Evolutionary conservation across 2,113 vertebrate genomes (phyloP), one percentile per base, ranked within the genome.

Genomic region (Nyctibius bracteatus): DNA sequence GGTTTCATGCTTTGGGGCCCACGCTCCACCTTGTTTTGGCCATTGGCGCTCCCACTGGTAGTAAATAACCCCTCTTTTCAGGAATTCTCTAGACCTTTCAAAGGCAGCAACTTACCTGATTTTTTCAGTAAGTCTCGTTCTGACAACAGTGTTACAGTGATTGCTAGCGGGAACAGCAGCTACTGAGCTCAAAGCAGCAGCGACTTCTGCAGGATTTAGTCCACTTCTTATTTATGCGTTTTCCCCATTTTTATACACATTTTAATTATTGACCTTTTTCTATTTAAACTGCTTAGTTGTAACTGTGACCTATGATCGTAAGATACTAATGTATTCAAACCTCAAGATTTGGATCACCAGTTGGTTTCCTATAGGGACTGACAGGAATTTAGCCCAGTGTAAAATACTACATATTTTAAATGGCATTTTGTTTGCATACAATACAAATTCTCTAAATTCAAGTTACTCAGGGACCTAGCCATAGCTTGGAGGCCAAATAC

Each of bases 1-100:
- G 2, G 35, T 10, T 39, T 4, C 58, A 7, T 7, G 3, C 44
- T 39, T 44, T 8, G 51, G 12, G 22, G 14, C 23, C 23, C 41
- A 3, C 47, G 3, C 15, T 3, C 35, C 75, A 4, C 12, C 73
- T 10, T 19, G 51, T 11, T 46, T 23, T 17, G 44, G 44, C 62
- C 85, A 4, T 0, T 5, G 6, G 14, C 25, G 28, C 30, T 22
- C 39, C 5, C 22, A 9, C 0, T 10, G n/a, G 28, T 8, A 49
- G n/a, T 3, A 46, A n/a, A 66, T 21, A 31, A 33, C 4, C 14
- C 28, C 18, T 27, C 3, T 20, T 52, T 46, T 30, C 35, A 39
- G 37, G 44, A 51, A 12, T 41, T 68, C 17, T 47, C 65, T 14
- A 66, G 5, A 44, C 17, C 41, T 46, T 41, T 25, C 17, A 27